Conservation (phyloP, 2,797 vertebrate species). For the Synanceia verrucosa region DNA sequence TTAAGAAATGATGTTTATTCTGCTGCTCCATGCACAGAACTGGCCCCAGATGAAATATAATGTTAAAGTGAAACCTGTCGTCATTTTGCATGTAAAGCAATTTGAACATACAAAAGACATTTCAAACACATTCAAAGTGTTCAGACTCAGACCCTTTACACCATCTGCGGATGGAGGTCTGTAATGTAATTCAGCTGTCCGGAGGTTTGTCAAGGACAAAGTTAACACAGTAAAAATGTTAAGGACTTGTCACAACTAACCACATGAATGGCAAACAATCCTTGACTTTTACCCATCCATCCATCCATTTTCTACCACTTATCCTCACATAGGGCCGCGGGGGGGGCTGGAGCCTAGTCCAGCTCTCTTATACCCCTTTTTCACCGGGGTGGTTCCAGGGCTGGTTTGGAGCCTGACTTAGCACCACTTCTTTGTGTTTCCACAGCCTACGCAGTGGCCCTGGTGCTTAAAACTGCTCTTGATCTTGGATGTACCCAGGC, state of each 20-base stretch:
- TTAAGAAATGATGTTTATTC: background rate
- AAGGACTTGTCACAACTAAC: background rate
- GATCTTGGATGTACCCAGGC: too few species aligned
- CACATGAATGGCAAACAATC: too few species aligned
- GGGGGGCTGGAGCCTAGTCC: too few species aligned
- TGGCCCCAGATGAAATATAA: background rate
- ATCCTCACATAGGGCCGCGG: too few species aligned
- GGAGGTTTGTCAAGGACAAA: background rate
- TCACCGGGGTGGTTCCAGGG: too few species aligned
- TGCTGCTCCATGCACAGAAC: slow-evolving; percentile 2
- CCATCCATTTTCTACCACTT: too few species aligned
- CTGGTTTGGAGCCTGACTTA: too few species aligned
- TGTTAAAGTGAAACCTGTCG: background rate
- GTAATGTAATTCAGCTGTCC: background rate
- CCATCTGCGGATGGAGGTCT: background rate
- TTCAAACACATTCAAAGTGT: background rate
- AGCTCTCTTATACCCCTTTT: too few species aligned
- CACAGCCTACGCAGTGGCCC: too few species aligned
- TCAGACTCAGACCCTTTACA: background rate
- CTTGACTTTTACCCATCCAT: too few species aligned
- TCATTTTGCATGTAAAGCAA: background rate
- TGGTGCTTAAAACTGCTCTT: too few species aligned
- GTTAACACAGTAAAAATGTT: background rate
- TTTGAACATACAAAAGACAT: background rate
- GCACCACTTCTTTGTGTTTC: too few species aligned